A percentile compares a stretch with the other conserved stretches of the same genome.
These are phyloP conservation scores for Tapirus indicus DNA, from an alignment of 2,797 vertebrate species.

Conservation along the genomic window DNA sequence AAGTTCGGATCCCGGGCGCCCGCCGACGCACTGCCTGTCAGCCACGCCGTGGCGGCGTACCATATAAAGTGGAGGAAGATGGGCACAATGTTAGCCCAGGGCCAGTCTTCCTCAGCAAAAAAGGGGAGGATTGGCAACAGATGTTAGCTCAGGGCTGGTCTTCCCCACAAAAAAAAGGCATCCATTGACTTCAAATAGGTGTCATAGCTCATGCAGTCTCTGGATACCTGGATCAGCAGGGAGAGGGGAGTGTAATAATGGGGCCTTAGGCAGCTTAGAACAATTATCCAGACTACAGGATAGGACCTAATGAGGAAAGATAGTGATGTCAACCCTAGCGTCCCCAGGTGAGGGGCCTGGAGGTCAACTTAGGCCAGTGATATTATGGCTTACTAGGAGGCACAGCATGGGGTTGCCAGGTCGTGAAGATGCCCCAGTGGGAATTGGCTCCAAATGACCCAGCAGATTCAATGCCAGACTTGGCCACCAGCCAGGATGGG, in stretches of 20 bases:
- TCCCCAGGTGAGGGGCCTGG: background rate
- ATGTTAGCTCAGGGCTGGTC: too few relatives aligned
- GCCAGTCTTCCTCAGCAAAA: too few relatives aligned
- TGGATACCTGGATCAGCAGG: background rate
- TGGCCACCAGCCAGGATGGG: background rate
- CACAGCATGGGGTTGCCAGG: background rate
- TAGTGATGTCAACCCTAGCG: background rate
- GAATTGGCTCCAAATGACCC: background rate
- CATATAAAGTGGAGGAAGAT: too few relatives aligned
- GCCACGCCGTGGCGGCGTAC: too few relatives aligned
- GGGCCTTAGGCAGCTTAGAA: background rate
- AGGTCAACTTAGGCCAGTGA: background rate
- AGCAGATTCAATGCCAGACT: background rate
- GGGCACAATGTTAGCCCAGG: too few relatives aligned
- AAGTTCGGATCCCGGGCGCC: too few relatives aligned
- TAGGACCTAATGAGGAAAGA: background rate
- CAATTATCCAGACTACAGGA: background rate
- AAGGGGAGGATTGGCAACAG: too few relatives aligned
- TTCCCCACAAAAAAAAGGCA: too few relatives aligned
- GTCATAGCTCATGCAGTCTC: background rate
- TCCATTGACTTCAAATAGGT: background rate
- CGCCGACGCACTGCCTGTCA: too few relatives aligned
- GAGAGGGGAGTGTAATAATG: background rate
- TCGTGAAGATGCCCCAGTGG: background rate
- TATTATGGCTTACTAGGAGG: background rate